Percentiles rank a stretch among this genome's conserved stretches.
phyloP scores from a whole-genome alignment of 2,113 vertebrate species.

The Grammomys dolichurus region DNA sequence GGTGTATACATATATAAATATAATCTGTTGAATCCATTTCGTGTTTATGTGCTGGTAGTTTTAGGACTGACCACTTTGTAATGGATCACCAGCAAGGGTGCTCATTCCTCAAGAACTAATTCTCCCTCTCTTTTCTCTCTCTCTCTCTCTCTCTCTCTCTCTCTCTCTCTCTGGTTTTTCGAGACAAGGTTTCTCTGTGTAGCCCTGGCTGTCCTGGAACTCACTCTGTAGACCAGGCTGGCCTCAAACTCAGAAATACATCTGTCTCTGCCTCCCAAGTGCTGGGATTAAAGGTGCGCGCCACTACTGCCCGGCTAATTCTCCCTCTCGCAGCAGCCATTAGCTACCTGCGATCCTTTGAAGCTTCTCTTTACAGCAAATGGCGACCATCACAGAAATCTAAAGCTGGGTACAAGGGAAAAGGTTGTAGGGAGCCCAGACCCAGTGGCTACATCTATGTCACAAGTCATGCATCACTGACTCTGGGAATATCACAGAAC shows the following conservation, averaged over 20 bases:
- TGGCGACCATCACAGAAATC: not conserved
- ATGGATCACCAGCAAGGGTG: not conserved
- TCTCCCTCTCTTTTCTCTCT: not conserved
- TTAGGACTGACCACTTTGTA: not conserved
- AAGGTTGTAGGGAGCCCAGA: not conserved
- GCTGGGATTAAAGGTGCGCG: no score
- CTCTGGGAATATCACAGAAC: not conserved
- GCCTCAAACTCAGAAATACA: no score
- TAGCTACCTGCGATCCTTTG: not conserved
- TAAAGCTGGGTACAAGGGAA: not conserved
- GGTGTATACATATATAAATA: not conserved
- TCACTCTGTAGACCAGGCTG: no score
- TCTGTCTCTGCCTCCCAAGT: no score
- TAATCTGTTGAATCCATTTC: not conserved
- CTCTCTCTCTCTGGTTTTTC: no score
- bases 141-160: no score
- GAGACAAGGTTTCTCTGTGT: no score
- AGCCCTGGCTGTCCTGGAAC: no score
- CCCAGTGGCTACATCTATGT: not conserved
- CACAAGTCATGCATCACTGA: not conserved
- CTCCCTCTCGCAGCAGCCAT: no score
- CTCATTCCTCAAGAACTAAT: not conserved
- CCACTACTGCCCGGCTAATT: no score
- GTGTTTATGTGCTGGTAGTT: not conserved
- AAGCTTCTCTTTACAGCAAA: not conserved